Base-by-base conservation (phyloP, 2,797 vertebrate genomes). In the Poecilia velifera region DNA sequence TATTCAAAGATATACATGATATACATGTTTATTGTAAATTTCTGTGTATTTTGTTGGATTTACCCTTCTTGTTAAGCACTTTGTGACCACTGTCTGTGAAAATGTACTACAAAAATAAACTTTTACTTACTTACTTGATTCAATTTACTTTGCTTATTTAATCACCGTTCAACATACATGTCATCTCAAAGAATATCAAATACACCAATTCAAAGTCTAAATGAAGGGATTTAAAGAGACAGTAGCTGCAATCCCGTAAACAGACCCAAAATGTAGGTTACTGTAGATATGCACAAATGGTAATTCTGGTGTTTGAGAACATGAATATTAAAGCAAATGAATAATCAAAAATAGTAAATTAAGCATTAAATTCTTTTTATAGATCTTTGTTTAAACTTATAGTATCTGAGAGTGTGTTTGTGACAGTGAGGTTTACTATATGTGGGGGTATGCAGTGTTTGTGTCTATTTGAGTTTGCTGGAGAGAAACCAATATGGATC, bases 401-500 rank as follows among this genome's bases (percentile, higher is more conserved):
- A 41, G 64, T 43, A 47, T 46, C 53, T 49, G 34, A 72, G 57
- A 45, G 34, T 55, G 57, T 76, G 75, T 25, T 41, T 53, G 31
- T 51, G 72, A 36, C 46, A 55, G 72, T 59, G 25, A 36, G 20
- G 36, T 36, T 59, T 59, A 57, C 36, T 59, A 76, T 79, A 10
- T 53, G 74, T 66, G 57, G 0, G 6, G 39, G 12, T 28, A 45
- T 45, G 53, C 31, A 47, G 73, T 76, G 13, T 80, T 73, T 76
- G 82, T 78, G 84, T 88, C 66, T 70, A 74, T 86, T 74, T 83
- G 73, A 85, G 68, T 76, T 82, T 64, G 72, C 75, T 74, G 74
- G 68, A 68, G 72, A 82, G 62, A 84, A 77, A 82, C 76, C 88
- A 80, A 51, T 22, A 76, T 91, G 91, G 90, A 94, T 92, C 89